Conservation (phyloP, 2,113 vertebrate species). For the Cyrtonyx montezumae region DNA sequence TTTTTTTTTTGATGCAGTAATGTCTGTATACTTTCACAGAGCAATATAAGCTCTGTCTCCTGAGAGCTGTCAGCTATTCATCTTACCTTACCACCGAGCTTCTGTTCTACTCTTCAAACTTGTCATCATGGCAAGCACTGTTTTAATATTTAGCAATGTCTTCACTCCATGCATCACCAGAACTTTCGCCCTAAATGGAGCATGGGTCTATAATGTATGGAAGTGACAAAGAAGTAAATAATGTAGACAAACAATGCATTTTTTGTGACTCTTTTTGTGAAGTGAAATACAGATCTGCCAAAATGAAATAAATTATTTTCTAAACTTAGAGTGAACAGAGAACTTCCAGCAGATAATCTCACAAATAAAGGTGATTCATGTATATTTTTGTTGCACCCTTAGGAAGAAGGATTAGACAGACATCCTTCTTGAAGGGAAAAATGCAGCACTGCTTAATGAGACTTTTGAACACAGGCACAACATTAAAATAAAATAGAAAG, state of each 20-base stretch:
- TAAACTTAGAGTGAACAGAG: background rate
- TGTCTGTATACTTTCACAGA: background rate
- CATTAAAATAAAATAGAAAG: conserved; percentile 36
- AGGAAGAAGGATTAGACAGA: background rate
- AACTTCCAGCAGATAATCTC: background rate
- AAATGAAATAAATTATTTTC: background rate
- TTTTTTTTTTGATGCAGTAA: background rate
- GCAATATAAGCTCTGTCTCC: background rate
- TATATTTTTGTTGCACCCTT: background rate
- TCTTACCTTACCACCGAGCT: background rate
- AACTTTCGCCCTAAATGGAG: background rate
- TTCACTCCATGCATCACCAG: background rate
- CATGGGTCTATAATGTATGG: background rate
- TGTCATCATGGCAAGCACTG: background rate
- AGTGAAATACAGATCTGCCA: background rate
- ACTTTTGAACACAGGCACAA: conserved; percentile 15
- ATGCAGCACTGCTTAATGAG: background rate
- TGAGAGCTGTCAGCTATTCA: background rate
- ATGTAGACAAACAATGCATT: background rate
- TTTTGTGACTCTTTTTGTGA: background rate
- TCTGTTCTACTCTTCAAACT: background rate
- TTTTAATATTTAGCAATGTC: background rate
- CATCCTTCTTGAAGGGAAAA: background rate
- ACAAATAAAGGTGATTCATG: conserved; percentile 7
- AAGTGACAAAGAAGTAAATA: background rate